These are phyloP conservation scores for Aphelinus certus DNA, from an alignment of 1,140 invertebrate genomes.

Conservation along the genomic window DNA sequence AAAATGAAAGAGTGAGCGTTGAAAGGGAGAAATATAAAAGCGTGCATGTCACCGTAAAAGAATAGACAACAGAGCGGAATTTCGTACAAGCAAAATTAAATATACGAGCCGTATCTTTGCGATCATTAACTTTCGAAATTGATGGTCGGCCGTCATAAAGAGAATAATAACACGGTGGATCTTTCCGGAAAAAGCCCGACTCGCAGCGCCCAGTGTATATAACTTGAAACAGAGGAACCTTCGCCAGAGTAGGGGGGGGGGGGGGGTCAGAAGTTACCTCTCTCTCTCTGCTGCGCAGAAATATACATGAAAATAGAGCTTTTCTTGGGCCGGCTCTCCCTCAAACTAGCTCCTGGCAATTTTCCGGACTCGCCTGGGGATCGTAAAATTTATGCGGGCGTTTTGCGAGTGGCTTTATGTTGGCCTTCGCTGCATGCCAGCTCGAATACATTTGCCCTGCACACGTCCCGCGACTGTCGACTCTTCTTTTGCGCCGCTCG, in stretches of 20 bases:
- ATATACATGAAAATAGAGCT: constrained; percentile 35
- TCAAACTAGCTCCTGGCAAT: constrained; percentile 46
- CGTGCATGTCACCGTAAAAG: too few relatives aligned
- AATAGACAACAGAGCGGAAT: background rate
- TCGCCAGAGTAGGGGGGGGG: background rate
- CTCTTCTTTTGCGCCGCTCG: too few relatives aligned
- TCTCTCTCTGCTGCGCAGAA: constrained; percentile 28
- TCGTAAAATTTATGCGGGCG: constrained; percentile 53
- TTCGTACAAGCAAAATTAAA: constrained; percentile 26
- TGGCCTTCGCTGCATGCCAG: too few relatives aligned
- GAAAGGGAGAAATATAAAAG: too few relatives aligned
- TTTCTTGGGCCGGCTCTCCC: constrained; percentile 2
- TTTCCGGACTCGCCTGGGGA: constrained; percentile 45
- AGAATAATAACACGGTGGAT: constrained; percentile 16
- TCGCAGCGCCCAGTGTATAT: too few relatives aligned
- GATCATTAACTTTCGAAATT: constrained; percentile 23
- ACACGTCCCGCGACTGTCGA: too few relatives aligned
- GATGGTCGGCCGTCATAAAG: constrained; percentile 24
- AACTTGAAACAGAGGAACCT: constrained; percentile 6
- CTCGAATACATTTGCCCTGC: too few relatives aligned
- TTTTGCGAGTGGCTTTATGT: constrained; percentile 34
- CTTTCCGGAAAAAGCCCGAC: constrained; percentile 7
- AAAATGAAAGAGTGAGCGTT: too few relatives aligned
- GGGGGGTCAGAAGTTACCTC: constrained; percentile 20
- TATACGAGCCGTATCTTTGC: constrained; percentile 19